Percentiles rank a stretch among this genome's conserved stretches.
phyloP scores from a whole-genome alignment of 2,113 vertebrate genomes.

The Thalassarche chlororhynchos region DNA sequence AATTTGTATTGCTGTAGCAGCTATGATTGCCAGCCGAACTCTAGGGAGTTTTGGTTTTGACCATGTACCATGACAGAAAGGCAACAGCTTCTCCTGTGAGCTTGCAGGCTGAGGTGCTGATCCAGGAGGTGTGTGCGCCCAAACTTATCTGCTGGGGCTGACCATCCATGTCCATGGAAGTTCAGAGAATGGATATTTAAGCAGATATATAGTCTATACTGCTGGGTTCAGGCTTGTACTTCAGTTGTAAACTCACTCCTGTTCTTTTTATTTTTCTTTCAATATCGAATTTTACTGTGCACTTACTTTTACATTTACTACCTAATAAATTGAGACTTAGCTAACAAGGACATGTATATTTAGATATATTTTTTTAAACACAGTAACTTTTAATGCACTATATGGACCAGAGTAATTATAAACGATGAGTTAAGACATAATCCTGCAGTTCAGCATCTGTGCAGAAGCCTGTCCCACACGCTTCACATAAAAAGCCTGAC shows the following conservation, averaged over 20 bases:
- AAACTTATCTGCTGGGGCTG: neutral
- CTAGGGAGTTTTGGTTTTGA: neutral
- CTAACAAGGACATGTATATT: neutral
- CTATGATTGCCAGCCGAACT: neutral
- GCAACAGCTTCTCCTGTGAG: neutral
- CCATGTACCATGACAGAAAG: neutral
- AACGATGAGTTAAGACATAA: neutral
- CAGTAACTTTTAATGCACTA: neutral
- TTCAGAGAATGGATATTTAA: neutral
- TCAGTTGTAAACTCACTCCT: neutral
- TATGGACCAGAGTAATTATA: neutral
- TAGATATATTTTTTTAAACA: neutral
- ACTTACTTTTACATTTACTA: neutral
- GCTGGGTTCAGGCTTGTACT: neutral
- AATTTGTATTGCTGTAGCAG: neutral
- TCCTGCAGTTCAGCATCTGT: neutral
- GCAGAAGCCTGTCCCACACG: neutral
- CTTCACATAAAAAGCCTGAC: conserved; percentile 8
- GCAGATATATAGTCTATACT: neutral
- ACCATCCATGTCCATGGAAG: neutral
- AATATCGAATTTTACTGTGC: neutral
- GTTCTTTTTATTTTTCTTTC: neutral
- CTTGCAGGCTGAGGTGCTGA: neutral
- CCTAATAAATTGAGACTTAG: neutral
- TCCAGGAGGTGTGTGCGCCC: neutral